Percentiles rank a stretch among this genome's conserved stretches.
Evolutionary conservation across 2,797 vertebrate species (phyloP).

Genomic region (Gallinago stenura): DNA sequence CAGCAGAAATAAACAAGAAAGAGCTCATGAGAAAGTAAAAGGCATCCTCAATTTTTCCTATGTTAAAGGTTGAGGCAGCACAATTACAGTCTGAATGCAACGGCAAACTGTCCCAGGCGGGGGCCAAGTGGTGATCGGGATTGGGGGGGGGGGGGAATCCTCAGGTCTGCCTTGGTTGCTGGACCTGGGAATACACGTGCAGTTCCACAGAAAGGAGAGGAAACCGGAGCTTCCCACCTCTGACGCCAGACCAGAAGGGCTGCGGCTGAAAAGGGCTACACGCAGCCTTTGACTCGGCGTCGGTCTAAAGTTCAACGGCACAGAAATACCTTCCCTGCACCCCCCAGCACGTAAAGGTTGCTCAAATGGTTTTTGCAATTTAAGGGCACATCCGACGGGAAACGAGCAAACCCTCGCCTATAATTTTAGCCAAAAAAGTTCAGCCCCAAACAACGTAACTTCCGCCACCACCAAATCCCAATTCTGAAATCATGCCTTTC

Average conservation of each 20-base stretch:
- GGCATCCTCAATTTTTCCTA: neutral
- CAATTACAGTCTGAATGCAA: neutral
- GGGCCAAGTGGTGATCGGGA: neutral
- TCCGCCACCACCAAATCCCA: neutral
- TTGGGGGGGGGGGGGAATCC: neutral
- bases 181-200: neutral
- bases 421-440: neutral
- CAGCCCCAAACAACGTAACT: fast-evolving
- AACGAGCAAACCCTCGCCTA: neutral
- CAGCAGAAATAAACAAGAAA: neutral
- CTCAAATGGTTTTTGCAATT: neutral
- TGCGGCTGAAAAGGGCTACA: neutral
- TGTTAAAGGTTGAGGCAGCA: neutral
- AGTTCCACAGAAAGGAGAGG: neutral
- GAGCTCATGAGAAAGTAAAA: neutral
- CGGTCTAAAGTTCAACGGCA: constrained; percentile 38
- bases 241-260: neutral
- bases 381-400: neutral
- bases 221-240: neutral
- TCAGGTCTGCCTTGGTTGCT: neutral
- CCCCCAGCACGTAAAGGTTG: neutral
- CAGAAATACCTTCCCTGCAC: neutral
- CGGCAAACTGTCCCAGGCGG: fast-evolving
- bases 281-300: neutral
- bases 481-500: neutral